Base-by-base conservation (phyloP, 2,888 invertebrate species). In the Monopis laevigella region DNA sequence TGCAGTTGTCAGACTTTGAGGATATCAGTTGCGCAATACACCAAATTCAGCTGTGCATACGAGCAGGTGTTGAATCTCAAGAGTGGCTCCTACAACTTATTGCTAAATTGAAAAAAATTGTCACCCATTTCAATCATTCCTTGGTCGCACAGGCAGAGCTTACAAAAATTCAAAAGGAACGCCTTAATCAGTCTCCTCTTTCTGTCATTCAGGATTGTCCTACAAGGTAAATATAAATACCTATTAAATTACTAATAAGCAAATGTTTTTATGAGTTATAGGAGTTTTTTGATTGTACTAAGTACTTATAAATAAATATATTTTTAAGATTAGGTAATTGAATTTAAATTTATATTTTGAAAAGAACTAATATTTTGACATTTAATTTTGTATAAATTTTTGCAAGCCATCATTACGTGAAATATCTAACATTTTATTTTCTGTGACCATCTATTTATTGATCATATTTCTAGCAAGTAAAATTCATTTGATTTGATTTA, bases 101-200 rank as follows among this genome's bases (percentile, higher is more conserved):
- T 40, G 30, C 39, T 24, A 43, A 46, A 32, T 45, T 38, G 14
- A 45, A 46, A 38, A 46, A 45, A 41, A 51, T 51, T 41, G 34
- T 45, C 1, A 43, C 39, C 16, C 47, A 48, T 43, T 49, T 50
- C 28, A 43, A 43, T 46, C 44, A 49, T 30, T 50, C 48, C 5
- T 21, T 35, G 13, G 19, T 43, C 19, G 40, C 45, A n/a, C 42
- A 45, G 19, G 18, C 29, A 36, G 42, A 45, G 29, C 34, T 43
- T 11, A 42, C 29, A 29, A 36, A 42, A 32, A 44, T 46, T 42
- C 36, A 43, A 46, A 46, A 13, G 8, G 42, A 46, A 29, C 27
- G 32, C 30, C 44, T 46, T 14, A 44, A 44, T 32, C 44, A 44
- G 21, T 4, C 38, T 17, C 24, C 26, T 18, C 39, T 41, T 14